These are phyloP conservation scores for Thera obeliscata DNA, from an alignment of 2,888 invertebrate species.

Conservation along the genomic window DNA sequence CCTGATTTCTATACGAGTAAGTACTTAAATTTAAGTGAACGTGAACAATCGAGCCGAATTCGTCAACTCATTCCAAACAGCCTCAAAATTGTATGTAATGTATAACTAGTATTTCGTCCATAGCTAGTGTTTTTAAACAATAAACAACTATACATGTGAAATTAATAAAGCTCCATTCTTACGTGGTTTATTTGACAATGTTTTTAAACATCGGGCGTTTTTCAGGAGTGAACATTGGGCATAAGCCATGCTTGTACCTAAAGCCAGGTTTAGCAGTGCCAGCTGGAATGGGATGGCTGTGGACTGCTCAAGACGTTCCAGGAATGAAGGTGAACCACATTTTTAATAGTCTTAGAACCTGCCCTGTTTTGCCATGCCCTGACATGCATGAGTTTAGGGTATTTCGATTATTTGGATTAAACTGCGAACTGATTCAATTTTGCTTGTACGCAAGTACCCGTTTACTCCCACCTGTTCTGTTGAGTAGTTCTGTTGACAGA, in stretches of 20 bases:
- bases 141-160: neutral
- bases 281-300: conserved; percentile 87
- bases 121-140: no score
- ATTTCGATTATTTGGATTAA: no score
- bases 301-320: conserved; percentile 77
- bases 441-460: no score
- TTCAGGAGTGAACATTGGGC: conserved; percentile 79
- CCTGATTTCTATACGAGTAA: neutral
- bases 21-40: neutral
- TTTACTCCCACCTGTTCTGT: no score
- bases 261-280: conserved; percentile 83
- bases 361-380: no score
- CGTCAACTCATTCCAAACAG: no score
- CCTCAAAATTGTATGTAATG: no score
- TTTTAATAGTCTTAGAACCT: neutral
- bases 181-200: neutral
- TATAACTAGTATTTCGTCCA: no score
- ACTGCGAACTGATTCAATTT: no score
- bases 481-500: no score
- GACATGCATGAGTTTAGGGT: no score
- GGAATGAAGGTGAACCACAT: conserved; percentile 60
- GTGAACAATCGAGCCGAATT: no score
- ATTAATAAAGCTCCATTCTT: neutral
- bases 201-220: conserved; percentile 2
- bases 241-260: conserved; percentile 79